Percentiles rank a stretch among this genome's conserved stretches.
These are phyloP conservation scores for Hoplias malabaricus DNA, from an alignment of 2,113 vertebrate genomes.

Conservation along the genomic window DNA sequence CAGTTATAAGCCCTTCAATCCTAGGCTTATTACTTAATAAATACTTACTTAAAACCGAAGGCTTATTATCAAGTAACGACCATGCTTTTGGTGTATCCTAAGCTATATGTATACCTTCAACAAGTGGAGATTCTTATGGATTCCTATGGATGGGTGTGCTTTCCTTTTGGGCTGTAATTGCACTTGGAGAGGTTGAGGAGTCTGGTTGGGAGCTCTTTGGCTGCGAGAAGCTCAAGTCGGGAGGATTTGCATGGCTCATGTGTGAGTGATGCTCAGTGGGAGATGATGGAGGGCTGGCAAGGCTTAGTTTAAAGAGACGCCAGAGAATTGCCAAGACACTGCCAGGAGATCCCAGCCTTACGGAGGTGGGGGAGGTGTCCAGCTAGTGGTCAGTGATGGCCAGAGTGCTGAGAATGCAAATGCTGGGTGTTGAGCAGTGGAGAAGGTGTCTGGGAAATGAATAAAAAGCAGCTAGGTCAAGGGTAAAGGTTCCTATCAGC, in stretches of 20 bases:
- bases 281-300: conserved; percentile 10
- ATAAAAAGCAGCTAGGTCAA: not conserved
- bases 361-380: not conserved
- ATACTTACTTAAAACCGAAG: too few species aligned
- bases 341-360: not conserved
- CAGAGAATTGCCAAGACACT: not conserved
- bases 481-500: not conserved
- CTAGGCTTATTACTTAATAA: too few species aligned
- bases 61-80: too few species aligned
- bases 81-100: too few species aligned
- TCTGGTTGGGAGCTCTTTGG: not conserved
- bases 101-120: too few species aligned
- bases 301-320: not conserved
- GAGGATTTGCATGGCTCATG: not conserved
- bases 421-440: not conserved
- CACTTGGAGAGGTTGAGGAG: not conserved
- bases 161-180: not conserved
- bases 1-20: not conserved
- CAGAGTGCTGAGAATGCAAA: not conserved
- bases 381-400: not conserved
- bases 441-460: not conserved
- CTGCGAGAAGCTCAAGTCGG: not conserved
- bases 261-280: conserved; percentile 29
- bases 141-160: not conserved
- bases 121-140: too few species aligned